Conservation (phyloP, 2,888 invertebrate genomes). For the Acanthacorydalis orientalis region DNA sequence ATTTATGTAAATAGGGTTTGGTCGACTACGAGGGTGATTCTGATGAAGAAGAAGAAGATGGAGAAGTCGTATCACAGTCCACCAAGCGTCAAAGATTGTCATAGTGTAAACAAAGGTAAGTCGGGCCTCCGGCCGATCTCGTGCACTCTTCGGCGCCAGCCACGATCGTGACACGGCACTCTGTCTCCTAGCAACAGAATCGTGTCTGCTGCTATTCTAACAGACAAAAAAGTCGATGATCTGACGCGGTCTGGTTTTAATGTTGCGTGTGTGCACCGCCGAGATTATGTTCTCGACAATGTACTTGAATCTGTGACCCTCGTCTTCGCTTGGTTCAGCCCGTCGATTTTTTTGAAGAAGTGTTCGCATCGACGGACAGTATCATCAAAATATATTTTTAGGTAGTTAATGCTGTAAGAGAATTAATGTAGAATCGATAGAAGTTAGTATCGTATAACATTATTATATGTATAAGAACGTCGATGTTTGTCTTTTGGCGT, state of each 20-base stretch:
- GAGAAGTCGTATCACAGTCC: constrained; percentile 36
- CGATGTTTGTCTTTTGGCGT: neutral
- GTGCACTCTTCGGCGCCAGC: too few relatives aligned
- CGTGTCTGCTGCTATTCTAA: neutral
- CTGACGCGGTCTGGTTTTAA: neutral
- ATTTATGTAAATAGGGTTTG: constrained; percentile 45
- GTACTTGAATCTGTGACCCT: neutral
- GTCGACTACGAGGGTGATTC: constrained; percentile 97
- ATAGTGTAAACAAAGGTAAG: constrained; percentile 31
- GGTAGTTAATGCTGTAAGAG: constrained; percentile 2
- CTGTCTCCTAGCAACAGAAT: too few relatives aligned
- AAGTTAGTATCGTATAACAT: constrained; percentile 1
- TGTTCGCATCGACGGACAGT: neutral
- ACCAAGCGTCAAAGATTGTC: constrained; percentile 61
- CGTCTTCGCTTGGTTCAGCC: neutral
- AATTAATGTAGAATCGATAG: constrained; percentile 2
- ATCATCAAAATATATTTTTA: neutral
- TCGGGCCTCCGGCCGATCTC: too few relatives aligned
- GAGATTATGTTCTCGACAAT: neutral
- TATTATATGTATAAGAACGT: constrained; percentile 2
- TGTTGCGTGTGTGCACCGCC: neutral
- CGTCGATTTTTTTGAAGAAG: neutral
- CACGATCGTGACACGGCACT: too few relatives aligned
- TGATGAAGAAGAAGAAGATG: constrained; percentile 79
- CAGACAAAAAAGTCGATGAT: neutral